Conservation (phyloP, 2,113 vertebrate species). For the Ciconia maguari region DNA sequence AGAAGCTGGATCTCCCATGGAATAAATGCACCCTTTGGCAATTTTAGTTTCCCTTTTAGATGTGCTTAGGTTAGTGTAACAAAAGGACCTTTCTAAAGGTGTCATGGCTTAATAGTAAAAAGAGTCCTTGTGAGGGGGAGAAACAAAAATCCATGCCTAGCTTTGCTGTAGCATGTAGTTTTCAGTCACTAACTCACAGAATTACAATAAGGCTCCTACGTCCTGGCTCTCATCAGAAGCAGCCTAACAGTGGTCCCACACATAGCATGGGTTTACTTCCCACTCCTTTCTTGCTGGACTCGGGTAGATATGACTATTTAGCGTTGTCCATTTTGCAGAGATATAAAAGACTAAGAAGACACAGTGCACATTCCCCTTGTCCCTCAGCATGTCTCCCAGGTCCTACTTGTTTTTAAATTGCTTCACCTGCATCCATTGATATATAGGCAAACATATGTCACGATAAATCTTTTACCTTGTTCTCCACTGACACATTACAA, state of each 20-base stretch:
- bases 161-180: neutral
- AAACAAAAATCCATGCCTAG: neutral
- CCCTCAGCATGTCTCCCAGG: neutral
- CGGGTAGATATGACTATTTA: neutral
- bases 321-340: neutral
- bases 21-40: neutral
- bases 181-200: neutral
- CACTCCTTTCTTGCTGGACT: neutral
- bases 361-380: neutral
- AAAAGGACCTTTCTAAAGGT: neutral
- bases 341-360: neutral
- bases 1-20: neutral
- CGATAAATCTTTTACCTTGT: neutral
- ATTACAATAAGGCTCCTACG: neutral
- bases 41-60: neutral
- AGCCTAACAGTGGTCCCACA: neutral
- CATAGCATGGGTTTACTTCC: neutral
- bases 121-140: neutral
- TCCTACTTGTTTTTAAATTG: neutral
- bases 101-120: neutral
- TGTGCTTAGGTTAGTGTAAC: neutral
- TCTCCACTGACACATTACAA: neutral
- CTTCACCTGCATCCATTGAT: neutral
- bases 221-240: neutral
- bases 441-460: neutral